These are phyloP conservation scores for Tupaia chinensis DNA, from an alignment of 2,113 vertebrate species.

Conservation along the genomic window DNA sequence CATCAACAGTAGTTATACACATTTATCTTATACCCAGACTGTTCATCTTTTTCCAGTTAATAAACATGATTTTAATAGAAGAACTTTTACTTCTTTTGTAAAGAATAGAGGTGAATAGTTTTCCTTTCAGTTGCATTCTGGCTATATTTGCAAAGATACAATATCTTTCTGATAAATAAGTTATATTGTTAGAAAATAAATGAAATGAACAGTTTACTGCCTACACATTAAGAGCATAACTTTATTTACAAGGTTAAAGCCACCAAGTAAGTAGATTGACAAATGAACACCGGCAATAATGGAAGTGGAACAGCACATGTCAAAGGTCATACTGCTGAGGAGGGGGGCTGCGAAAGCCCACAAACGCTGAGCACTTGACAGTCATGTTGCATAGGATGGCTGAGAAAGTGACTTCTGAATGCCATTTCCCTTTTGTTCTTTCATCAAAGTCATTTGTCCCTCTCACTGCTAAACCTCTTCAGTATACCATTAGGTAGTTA, in stretches of 20 bases:
- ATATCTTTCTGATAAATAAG: neutral
- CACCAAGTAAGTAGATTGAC: constrained; percentile 61
- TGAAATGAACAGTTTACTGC: neutral
- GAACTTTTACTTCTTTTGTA: neutral
- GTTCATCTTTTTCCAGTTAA: neutral
- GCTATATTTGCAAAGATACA: neutral
- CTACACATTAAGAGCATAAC: constrained; percentile 75
- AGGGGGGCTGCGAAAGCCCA: neutral
- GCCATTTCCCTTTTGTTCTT: neutral
- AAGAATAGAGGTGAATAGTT: neutral
- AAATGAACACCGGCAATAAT: constrained; percentile 74
- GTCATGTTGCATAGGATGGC: neutral
- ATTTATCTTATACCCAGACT: neutral
- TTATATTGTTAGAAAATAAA: constrained; percentile 10
- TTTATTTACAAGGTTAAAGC: constrained; percentile 86
- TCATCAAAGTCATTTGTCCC: neutral
- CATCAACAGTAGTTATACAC: neutral
- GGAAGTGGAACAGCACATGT: constrained; percentile 68
- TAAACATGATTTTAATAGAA: neutral
- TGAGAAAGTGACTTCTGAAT: neutral
- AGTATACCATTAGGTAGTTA: neutral
- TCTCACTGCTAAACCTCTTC: neutral
- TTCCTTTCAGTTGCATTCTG: neutral
- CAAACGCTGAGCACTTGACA: accelerated
- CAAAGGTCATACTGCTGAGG: neutral